Evolutionary conservation across 2,888 invertebrate genomes (phyloP), one percentile per base, ranked within the genome.

Genomic region (Subacronicta megacephala): DNA sequence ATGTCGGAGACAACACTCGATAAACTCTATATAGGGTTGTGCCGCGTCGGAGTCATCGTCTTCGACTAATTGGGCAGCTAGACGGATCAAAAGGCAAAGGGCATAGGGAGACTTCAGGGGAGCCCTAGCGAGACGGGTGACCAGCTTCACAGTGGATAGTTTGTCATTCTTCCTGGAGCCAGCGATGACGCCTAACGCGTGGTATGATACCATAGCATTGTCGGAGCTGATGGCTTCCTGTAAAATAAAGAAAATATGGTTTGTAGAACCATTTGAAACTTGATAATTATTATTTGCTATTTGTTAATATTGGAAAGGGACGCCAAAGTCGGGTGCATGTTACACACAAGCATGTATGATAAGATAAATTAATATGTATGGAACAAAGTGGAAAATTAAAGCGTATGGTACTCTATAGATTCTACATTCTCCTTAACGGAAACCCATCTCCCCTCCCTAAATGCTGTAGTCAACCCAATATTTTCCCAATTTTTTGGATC

Each of bases 41-140:
- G 97, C 96, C 0, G 96, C 93, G 7, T 95, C 95, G 0, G 96
- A 95, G 12, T 96, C 96, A 68, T 99, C 98, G 78, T 99, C 98
- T 81, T 99, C 99, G 58, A 98, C 98, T 9, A 99, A 92, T 87
- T 99, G 98, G 50, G 98, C 98, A 0, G 99, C 98, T 82, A 99
- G 97, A 61, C 99, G 96, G 79, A 99, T 98, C 95, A 99, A 94
- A 92, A 99, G 96, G 83, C 99, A 99, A 51, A 98, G 96, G 0
- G 99, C 99, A 88, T 99, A 99, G 0, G 99, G 99, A 23, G 99
- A 99, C 84, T 98, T 98, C 31, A 99, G 92, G 0, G 97, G 96
- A 63, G 96, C 95, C 76, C 97, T 96, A 33, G 97, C 97, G 58
- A 98, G 95, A 84, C 98, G 98, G 49, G 98, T 96, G 1, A 99